phyloP scores from a whole-genome alignment of 2,113 vertebrate genomes.

The Heterochromis multidens region DNA sequence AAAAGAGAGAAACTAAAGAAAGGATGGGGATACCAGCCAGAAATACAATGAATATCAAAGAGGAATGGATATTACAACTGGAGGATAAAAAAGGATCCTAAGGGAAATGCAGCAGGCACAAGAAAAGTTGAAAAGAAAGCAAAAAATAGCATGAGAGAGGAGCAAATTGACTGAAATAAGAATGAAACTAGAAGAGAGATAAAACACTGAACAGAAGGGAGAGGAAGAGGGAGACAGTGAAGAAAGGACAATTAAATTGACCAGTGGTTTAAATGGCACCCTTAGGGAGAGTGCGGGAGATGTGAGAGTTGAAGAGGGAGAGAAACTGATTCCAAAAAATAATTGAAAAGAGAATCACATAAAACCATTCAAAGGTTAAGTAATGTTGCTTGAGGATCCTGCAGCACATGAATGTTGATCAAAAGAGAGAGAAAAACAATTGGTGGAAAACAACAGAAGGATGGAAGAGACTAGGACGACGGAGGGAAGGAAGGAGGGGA shows the following conservation, averaged over 20 bases:
- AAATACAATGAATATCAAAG: slow-evolving; percentile 8
- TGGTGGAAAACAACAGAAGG: neutral
- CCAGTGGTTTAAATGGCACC: slow-evolving; percentile 30
- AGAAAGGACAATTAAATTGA: slow-evolving; percentile 33
- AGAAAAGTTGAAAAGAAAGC: slow-evolving; percentile 27
- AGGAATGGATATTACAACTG: slow-evolving; percentile 22
- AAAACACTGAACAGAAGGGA: neutral
- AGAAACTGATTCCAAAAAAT: neutral
- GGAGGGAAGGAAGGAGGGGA: neutral
- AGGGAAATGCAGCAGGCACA: slow-evolving; percentile 8
- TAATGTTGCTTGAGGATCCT: slow-evolving; percentile 12
- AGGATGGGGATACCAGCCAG: neutral
- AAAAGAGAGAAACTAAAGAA: neutral
- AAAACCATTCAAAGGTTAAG: slow-evolving; percentile 20
- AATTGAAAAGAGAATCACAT: neutral
- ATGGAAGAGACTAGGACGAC: neutral
- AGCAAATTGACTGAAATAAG: slow-evolving; percentile 13
- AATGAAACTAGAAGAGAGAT: slow-evolving; percentile 3
- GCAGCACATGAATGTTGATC: neutral
- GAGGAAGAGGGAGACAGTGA: neutral
- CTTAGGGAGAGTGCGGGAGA: neutral
- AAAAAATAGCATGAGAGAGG: slow-evolving; percentile 5
- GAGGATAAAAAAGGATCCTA: slow-evolving; percentile 23
- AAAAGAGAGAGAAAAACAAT: slow-evolving; percentile 1
- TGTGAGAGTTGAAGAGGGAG: neutral